phyloP scores from a whole-genome alignment of 2,888 invertebrate genomes.

The Pachydiplax longipennis region DNA sequence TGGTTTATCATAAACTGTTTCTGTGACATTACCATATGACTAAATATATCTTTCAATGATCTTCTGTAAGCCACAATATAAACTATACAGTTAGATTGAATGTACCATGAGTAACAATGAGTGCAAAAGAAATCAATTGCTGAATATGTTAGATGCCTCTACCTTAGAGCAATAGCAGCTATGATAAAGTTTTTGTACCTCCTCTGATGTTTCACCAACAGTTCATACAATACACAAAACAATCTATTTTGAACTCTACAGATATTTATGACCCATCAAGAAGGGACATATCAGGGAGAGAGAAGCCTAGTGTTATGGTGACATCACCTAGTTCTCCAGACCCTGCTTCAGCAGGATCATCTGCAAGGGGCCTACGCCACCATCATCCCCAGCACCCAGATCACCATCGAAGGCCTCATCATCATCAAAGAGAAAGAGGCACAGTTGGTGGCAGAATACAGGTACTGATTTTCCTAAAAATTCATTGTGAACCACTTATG shows the following conservation, averaged over 20 bases:
- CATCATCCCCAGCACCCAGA: conserved; percentile 58
- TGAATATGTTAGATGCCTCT: background rate
- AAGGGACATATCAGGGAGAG: conserved; percentile 60
- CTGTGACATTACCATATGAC: too few species aligned
- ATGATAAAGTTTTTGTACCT: background rate
- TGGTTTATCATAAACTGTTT: too few species aligned
- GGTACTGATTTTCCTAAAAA: background rate
- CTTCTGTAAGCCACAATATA: too few species aligned
- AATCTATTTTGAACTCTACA: conserved; percentile 56
- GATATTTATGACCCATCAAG: conserved; percentile 70
- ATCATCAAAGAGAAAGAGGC: conserved; percentile 63
- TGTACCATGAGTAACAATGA: background rate
- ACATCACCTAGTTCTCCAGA: conserved; percentile 95
- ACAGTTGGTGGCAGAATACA: conserved; percentile 26
- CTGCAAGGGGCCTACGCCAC: background rate
- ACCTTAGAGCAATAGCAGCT: background rate
- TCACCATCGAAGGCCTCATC: conserved; percentile 57
- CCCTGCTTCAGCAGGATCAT: conserved; percentile 59
- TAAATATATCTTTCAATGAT: too few species aligned
- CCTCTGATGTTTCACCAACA: background rate
- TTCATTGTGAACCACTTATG: background rate
- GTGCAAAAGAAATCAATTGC: background rate
- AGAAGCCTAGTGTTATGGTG: conserved; percentile 91
- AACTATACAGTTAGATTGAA: background rate
- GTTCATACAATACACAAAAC: background rate